These are phyloP conservation scores for Zoanthus sociatus DNA, from an alignment of 92 coral and sea anemone genomes.

Conservation along the genomic window DNA sequence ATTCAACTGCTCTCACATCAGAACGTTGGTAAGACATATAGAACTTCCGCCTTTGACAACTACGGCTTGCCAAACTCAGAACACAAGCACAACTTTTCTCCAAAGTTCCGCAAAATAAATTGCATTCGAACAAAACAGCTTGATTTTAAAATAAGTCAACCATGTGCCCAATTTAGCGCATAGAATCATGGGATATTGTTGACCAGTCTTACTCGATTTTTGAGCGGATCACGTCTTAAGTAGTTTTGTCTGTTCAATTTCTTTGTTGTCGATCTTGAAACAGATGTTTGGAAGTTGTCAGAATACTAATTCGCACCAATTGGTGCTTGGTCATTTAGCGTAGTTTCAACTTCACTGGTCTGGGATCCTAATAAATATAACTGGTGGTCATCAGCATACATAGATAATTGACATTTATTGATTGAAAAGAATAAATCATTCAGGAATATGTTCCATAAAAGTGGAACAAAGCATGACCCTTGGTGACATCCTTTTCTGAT, in stretches of 20 bases:
- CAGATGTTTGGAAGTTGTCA: neutral
- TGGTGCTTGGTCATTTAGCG: too few relatives aligned
- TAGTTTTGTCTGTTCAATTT: too few relatives aligned
- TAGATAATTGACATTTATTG: neutral
- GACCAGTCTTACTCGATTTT: conserved; percentile 23
- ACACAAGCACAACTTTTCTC: neutral
- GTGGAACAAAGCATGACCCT: conserved; percentile 46
- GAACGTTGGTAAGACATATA: neutral
- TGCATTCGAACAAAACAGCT: neutral
- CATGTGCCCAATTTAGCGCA: conserved; percentile 13
- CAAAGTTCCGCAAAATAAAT: neutral
- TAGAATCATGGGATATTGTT: conserved; percentile 24
- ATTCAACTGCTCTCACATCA: conserved; percentile 22
- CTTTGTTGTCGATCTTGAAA: too few relatives aligned
- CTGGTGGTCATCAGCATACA: conserved; percentile 43
- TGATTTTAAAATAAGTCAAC: neutral
- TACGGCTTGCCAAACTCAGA: conserved; percentile 10
- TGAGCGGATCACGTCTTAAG: conserved; percentile 16
- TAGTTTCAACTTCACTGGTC: too few relatives aligned
- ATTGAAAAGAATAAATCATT: conserved; percentile 40
- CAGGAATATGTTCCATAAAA: conserved; percentile 50
- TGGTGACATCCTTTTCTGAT: conserved; percentile 49
- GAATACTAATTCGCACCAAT: too few relatives aligned
- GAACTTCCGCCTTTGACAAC: conserved; percentile 14
- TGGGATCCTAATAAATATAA: neutral